Conservation (phyloP, 2,888 invertebrate species). For the Lasius fuliginosus region DNA sequence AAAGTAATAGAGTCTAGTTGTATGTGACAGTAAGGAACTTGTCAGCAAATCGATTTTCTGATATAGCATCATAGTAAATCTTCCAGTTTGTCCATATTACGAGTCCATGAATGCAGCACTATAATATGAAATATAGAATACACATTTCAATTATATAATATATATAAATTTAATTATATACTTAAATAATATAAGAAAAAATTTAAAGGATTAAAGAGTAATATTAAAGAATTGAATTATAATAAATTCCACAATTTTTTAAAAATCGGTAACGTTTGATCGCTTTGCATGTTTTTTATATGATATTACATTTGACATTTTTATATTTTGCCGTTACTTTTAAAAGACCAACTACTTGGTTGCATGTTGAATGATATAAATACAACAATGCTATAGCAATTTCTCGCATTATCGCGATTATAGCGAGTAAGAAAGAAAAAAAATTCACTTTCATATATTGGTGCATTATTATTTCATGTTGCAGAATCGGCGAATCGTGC, state of each 20-base stretch:
- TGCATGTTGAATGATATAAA: background rate
- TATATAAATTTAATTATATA: background rate
- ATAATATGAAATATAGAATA: constrained; percentile 16
- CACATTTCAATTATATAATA: background rate
- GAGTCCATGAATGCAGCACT: background rate
- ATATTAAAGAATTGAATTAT: background rate
- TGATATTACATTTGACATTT: background rate
- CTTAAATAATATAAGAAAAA: background rate
- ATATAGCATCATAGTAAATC: constrained; percentile 23
- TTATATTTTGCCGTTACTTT: background rate
- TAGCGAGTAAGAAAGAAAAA: background rate
- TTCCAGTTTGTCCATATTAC: background rate
- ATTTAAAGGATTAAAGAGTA: background rate
- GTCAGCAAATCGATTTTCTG: constrained; percentile 54
- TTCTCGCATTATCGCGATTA: background rate
- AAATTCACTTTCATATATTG: background rate
- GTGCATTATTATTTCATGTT: constrained; percentile 15
- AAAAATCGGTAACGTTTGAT: background rate
- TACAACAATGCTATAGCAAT: background rate
- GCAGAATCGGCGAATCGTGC: constrained; percentile 24
- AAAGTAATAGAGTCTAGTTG: constrained; percentile 45
- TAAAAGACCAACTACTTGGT: background rate
- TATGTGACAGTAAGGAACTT: constrained; percentile 42
- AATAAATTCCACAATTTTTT: background rate
- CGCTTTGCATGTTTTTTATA: background rate